phyloP scores from a whole-genome alignment of 2,888 invertebrate species.

The Acanthopleura granulata region DNA sequence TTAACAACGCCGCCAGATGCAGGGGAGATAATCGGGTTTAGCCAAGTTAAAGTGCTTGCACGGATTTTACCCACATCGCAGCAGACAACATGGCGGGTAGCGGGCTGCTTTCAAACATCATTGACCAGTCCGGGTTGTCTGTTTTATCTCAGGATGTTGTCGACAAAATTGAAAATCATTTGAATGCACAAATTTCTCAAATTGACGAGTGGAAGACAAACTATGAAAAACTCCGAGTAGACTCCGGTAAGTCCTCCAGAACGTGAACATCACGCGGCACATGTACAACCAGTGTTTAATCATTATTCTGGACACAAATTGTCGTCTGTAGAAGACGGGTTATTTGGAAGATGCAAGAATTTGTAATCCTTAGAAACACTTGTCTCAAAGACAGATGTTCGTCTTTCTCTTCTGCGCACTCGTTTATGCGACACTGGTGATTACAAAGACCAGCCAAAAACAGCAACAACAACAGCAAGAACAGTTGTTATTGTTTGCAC shows the following conservation, averaged over 20 bases:
- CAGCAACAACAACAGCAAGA: too few species aligned
- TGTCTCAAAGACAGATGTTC: too few species aligned
- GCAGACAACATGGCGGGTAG: conserved; percentile 47
- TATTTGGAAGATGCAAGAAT: too few species aligned
- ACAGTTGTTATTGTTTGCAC: too few species aligned
- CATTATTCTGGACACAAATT: background rate
- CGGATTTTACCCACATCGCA: too few species aligned
- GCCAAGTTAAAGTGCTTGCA: too few species aligned
- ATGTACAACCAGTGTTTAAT: background rate
- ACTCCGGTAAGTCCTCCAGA: conserved; percentile 48
- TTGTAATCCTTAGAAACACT: too few species aligned
- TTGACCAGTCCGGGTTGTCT: conserved; percentile 39
- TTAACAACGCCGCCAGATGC: too few species aligned
- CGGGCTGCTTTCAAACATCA: conserved; percentile 38
- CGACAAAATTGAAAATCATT: conserved; percentile 40
- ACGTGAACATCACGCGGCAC: background rate
- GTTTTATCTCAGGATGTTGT: conserved; percentile 35
- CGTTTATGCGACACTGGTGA: background rate
- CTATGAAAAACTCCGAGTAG: conserved; percentile 52
- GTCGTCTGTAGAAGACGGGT: too few species aligned
- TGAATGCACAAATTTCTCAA: conserved; percentile 33
- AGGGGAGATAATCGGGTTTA: too few species aligned
- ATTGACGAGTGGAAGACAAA: conserved; percentile 44
- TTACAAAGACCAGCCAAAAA: too few species aligned
- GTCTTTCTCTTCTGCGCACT: background rate